Evolutionary conservation across 1,140 invertebrate species (phyloP).

Genomic region (Formica selysi): DNA sequence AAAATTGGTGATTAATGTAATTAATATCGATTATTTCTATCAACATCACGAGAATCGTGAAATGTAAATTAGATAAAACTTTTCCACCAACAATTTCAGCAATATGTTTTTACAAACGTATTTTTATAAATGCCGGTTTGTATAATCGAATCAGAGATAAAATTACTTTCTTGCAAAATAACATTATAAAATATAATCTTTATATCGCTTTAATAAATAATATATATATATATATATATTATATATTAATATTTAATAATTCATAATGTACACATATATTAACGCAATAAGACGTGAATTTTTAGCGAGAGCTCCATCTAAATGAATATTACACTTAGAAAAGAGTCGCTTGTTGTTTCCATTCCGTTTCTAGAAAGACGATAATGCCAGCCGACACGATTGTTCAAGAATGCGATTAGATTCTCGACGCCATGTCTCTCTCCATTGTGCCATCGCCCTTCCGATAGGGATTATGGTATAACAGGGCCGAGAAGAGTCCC

Average conservation of each 20-base stretch:
- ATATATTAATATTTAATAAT: too few relatives aligned
- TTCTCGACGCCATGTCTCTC: neutral
- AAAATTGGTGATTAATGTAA: neutral
- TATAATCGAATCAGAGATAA: neutral
- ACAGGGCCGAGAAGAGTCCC: constrained; percentile 61
- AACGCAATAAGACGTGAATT: too few relatives aligned
- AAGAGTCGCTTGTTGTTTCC: neutral
- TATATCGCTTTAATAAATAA: too few relatives aligned
- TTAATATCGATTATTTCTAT: constrained; percentile 10
- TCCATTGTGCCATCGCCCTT: constrained; percentile 48
- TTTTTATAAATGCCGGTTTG: too few relatives aligned
- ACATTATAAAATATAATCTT: too few relatives aligned
- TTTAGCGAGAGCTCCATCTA: neutral
- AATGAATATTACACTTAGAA: neutral
- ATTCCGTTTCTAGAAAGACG: neutral
- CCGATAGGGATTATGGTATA: constrained; percentile 28
- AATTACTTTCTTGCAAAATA: neutral
- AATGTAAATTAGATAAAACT: neutral
- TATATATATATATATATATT: too few relatives aligned
- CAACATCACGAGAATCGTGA: neutral
- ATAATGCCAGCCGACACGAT: neutral
- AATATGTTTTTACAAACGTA: too few relatives aligned
- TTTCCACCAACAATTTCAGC: neutral
- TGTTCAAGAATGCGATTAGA: neutral
- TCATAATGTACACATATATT: too few relatives aligned